Evolutionary conservation across 2,888 invertebrate genomes (phyloP), one percentile per base, ranked within the genome.

Genomic region (Nymphalis polychloros): DNA sequence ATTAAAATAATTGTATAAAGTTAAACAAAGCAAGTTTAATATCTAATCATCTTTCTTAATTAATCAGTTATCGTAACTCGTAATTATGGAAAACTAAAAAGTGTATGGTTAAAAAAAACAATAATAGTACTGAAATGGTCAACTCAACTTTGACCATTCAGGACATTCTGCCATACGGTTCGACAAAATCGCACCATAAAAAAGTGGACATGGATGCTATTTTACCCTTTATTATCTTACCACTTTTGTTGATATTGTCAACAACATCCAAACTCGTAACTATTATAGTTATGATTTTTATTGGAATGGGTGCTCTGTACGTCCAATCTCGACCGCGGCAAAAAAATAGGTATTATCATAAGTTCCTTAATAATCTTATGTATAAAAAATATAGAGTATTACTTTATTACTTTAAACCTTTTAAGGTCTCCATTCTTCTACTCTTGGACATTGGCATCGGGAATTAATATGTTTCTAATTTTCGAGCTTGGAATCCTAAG

Each of bases 401-500:
- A 53, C 35, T 52, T 59, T 31, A 59, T 66, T 64, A 60, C 49
- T 35, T 55, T 55, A 55, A 55, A 55, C 53, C 1, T 67, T 87
- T 86, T n/a, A 81, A 93, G 94, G 69, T 95, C 96, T 1, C 94
- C 95, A 79, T 97, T 97, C 84, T 97, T 97, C 83, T 93, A 94
- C 71, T 94, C 95, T 74, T 97, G 97, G 97, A 94, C 95, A 1
- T 80, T 96, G 53, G 94, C 95, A 57, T 96, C 97, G 13, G 92
- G 94, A 5, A 77, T 95, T 6, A 93, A 94, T 76, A 87, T 97
- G 82, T 94, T 95, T 78, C 75, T 95, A 27, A 92, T 97, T 23
- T 97, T 96, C 86, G 95, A 97, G 82, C 83, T 94, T 66, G 89
- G 91, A 72, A 95, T 96, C n/a, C 94, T 97, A 47, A 94, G 95